Conservation (phyloP, 1,140 invertebrate genomes). For the Scaptomyza graminum region DNA sequence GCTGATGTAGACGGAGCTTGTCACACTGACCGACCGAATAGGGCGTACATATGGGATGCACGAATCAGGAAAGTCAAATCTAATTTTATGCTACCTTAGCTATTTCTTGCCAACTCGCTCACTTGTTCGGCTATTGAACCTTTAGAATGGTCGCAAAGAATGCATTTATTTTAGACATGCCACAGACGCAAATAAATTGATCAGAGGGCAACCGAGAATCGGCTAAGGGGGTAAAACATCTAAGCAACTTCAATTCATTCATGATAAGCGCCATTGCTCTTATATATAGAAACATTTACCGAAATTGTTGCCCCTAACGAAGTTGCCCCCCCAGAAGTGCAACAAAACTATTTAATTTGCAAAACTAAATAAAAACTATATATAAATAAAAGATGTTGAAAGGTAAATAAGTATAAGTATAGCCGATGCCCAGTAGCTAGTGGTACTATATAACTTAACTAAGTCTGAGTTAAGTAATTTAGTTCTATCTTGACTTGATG, state of each 20-base stretch:
- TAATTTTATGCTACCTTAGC: constrained; percentile 25
- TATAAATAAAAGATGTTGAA: too few species aligned
- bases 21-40: constrained; percentile 13
- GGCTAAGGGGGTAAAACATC: not conserved
- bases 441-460: too few species aligned
- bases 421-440: too few species aligned
- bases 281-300: constrained; percentile 58
- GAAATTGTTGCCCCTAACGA: not conserved
- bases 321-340: too few species aligned
- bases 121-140: constrained; percentile 67
- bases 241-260: constrained; percentile 51
- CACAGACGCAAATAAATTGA: constrained; percentile 10
- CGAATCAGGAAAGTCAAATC: constrained; percentile 16
- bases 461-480: too few species aligned
- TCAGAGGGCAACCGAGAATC: constrained; percentile 33
- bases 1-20: not conserved
- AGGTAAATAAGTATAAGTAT: too few species aligned
- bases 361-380: too few species aligned
- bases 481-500: too few species aligned
- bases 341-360: too few species aligned
- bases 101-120: not conserved
- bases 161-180: constrained; percentile 60
- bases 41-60: constrained; percentile 42
- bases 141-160: constrained; percentile 17
- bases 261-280: constrained; percentile 60